Base-by-base conservation (phyloP, 2,888 invertebrate genomes). In the Melanargia galathea region DNA sequence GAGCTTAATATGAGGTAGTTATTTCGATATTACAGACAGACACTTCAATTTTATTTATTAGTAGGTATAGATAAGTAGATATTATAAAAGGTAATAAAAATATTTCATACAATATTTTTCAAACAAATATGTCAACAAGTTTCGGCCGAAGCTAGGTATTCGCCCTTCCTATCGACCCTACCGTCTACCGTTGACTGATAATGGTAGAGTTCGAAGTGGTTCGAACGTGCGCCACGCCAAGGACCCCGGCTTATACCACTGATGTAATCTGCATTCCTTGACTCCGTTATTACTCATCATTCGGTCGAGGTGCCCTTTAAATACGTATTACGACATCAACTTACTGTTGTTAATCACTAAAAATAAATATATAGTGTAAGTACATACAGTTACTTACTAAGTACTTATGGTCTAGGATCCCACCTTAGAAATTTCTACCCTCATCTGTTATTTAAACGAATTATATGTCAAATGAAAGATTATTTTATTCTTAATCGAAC, bases 231-330 rank as follows among this genome's bases (percentile, higher is more conserved):
- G 56, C 49, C 55, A 60, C 30, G 56, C 45, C 56, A 57, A 60
- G 60, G 66, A 48, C 62, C 62, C 62, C 13, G 30, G 22, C 63
- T 61, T 64, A 54, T 63, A 57, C 45, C 33, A 61, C 48, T 66
- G 67, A 66, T 65, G 64, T 67, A 68, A 70, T 66, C 67, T 60
- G 43, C 56, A 64, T 69, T 64, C 67, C 62, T 66, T 60, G 62
- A 64, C 64, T 57, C 22, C 46, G 57, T 38, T 61, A 51, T 62
- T 57, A 62, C 33, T 57, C 62, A 62, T 52, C 57, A 22, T 49
- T 56, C 26, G 26, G 16, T n/a, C 18, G 52, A 54, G 35, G 57
- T 57, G 51, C 62, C 62, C 51, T 62, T 62, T 57, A 22, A 51
- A 24, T 22, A 11, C 11, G 56, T 35, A 58, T 48, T 33, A 58